phyloP scores from a whole-genome alignment of 2,797 vertebrate species.

The Taeniopygia guttata region DNA sequence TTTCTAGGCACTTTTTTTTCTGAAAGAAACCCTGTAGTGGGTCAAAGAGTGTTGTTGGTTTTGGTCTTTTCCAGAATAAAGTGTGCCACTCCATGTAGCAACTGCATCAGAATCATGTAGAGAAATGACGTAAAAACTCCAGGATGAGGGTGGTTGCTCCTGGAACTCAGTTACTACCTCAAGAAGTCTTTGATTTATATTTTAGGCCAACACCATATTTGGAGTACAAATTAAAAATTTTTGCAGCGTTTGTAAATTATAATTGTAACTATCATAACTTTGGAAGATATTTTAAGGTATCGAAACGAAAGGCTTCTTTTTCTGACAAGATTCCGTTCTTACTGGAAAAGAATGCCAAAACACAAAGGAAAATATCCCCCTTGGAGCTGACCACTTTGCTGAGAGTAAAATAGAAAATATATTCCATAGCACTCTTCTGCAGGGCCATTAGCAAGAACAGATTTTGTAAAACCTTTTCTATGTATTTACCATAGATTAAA shows the following conservation, averaged over 20 bases:
- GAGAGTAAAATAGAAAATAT: not conserved
- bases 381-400: not conserved
- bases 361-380: not conserved
- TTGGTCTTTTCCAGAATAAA: not conserved
- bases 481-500: constrained; percentile 16
- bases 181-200: not conserved
- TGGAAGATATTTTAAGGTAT: not conserved
- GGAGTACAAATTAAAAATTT: not conserved
- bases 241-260: not conserved
- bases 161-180: not conserved
- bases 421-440: not conserved
- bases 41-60: not conserved
- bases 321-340: not conserved
- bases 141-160: not conserved
- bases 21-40: not conserved
- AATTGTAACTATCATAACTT: not conserved
- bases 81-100: not conserved
- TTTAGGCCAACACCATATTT: not conserved
- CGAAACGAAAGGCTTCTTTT: not conserved
- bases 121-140: not conserved
- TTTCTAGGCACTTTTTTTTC: not conserved
- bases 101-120: not conserved
- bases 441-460: not conserved
- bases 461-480: not conserved
- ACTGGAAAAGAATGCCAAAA: not conserved